Percentiles rank a stretch among this genome's conserved stretches.
Conservation (phyloP, 2,113 vertebrate species). For the Catharus bicknelli region DNA sequence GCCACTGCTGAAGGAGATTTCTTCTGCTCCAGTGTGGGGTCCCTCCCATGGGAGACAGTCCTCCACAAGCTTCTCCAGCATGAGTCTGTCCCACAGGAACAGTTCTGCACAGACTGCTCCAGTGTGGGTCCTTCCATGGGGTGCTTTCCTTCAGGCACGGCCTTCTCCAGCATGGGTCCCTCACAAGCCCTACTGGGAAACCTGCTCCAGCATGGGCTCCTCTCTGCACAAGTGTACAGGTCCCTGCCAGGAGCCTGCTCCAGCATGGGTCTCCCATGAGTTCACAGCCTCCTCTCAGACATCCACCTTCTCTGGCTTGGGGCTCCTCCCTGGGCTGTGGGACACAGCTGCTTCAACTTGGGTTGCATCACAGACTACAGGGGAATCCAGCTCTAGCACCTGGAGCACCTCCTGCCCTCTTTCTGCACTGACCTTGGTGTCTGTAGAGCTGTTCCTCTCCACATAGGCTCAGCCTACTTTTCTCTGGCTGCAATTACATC, state of each 20-base stretch:
- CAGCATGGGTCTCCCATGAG: background rate
- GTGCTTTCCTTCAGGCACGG: background rate
- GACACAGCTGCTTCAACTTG: background rate
- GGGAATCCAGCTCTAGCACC: background rate
- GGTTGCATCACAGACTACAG: background rate
- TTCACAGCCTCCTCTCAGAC: background rate
- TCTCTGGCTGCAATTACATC: rapidly evolving
- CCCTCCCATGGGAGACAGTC: rapidly evolving
- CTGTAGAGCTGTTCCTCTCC: background rate
- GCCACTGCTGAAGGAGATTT: background rate
- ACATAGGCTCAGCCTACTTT: background rate
- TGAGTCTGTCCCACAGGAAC: background rate
- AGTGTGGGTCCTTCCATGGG: background rate
- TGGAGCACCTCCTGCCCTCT: background rate
- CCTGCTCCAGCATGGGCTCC: background rate
- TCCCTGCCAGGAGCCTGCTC: background rate
- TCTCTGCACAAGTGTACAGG: background rate
- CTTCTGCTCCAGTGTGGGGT: background rate
- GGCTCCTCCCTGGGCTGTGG: background rate
- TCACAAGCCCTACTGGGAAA: background rate
- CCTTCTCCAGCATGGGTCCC: rapidly evolving
- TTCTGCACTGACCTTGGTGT: background rate
- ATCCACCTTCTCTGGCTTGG: rapidly evolving
- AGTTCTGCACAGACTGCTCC: background rate
- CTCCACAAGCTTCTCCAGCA: background rate